These are phyloP conservation scores for Eupithecia centaureata DNA, from an alignment of 2,888 invertebrate genomes.

Conservation along the genomic window DNA sequence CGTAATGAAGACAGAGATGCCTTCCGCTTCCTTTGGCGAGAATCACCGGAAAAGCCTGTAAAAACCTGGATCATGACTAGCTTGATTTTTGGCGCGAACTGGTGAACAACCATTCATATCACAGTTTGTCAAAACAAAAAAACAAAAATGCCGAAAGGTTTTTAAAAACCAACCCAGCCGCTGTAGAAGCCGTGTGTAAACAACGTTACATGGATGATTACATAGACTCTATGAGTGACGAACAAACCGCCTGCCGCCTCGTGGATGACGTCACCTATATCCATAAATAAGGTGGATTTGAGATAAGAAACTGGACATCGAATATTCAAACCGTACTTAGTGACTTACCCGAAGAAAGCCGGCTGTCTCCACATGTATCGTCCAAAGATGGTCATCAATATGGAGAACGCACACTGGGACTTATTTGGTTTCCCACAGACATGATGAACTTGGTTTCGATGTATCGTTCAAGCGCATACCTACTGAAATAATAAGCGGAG, in stretches of 20 bases:
- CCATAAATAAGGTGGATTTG: slow-evolving; percentile 44
- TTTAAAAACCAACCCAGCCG: not conserved
- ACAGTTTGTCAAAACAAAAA: slow-evolving; percentile 6
- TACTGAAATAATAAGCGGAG: not conserved
- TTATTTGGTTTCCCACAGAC: slow-evolving; percentile 21
- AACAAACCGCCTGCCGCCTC: slow-evolving; percentile 32
- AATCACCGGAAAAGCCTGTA: not conserved
- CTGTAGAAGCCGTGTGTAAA: not conserved
- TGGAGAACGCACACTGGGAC: not conserved
- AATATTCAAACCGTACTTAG: slow-evolving; percentile 26
- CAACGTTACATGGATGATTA: slow-evolving; percentile 39
- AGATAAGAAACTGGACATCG: slow-evolving; percentile 46
- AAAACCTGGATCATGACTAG: not conserved
- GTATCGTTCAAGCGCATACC: not conserved
- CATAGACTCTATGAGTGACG: slow-evolving; percentile 40
- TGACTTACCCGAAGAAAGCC: not conserved
- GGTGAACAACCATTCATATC: slow-evolving; percentile 2
- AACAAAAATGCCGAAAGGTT: not conserved
- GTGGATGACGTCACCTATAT: slow-evolving; percentile 31
- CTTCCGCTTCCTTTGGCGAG: slow-evolving; percentile 32
- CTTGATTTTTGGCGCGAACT: slow-evolving; percentile 5
- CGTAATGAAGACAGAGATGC: slow-evolving; percentile 20
- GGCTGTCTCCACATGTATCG: not conserved
- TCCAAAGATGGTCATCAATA: not conserved
- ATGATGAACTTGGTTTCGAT: slow-evolving; percentile 43